phyloP scores from a whole-genome alignment of 2,797 vertebrate species.

The Crocodylus rhombifer region DNA sequence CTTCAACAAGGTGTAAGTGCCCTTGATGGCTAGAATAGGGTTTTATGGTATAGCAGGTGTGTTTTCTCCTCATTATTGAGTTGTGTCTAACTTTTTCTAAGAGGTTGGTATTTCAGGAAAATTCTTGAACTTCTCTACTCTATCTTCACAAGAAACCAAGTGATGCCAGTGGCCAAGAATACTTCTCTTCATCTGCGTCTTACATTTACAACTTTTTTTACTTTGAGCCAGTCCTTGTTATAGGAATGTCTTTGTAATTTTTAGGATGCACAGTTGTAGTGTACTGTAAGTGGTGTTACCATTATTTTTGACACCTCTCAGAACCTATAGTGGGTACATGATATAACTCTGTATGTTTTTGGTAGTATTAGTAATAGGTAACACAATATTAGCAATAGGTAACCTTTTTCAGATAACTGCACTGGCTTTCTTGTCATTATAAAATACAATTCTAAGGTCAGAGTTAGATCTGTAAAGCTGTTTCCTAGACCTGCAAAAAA shows the following conservation, averaged over 20 bases:
- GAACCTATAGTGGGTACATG: neutral
- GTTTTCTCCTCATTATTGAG: neutral
- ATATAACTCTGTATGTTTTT: neutral
- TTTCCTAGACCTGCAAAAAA: neutral
- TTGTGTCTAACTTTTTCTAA: neutral
- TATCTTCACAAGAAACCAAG: neutral
- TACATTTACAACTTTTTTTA: neutral
- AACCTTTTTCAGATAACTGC: neutral
- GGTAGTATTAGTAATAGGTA: neutral
- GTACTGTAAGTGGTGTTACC: neutral
- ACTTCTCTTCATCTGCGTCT: neutral
- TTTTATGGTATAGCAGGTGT: neutral
- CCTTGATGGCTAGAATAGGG: neutral
- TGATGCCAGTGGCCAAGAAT: neutral
- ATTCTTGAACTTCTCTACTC: neutral
- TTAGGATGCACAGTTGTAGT: neutral
- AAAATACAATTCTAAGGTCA: neutral
- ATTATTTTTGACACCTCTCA: neutral
- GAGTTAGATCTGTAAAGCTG: neutral
- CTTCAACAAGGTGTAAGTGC: neutral
- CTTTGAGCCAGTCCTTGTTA: neutral
- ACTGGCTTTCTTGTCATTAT: neutral
- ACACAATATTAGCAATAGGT: neutral
- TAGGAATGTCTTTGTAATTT: rapidly evolving
- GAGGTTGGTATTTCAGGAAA: neutral